phyloP scores from a whole-genome alignment of 2,113 vertebrate genomes.

The Salvelinus alpinus region DNA sequence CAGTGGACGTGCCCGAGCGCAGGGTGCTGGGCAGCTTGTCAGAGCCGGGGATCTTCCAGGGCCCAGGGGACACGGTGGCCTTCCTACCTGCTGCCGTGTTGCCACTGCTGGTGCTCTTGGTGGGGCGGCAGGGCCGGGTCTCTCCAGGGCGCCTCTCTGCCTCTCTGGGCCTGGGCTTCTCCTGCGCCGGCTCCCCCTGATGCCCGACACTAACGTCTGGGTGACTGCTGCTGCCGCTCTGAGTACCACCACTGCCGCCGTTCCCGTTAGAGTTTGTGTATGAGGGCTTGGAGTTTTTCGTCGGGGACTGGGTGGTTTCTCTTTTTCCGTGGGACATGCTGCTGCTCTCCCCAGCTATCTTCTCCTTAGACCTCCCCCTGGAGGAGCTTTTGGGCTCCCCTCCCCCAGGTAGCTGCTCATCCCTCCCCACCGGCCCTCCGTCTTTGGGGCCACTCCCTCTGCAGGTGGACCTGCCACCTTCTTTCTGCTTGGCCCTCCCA shows the following conservation, averaged over 20 bases:
- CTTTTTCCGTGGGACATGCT: constrained; percentile 26
- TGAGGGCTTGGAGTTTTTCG: constrained; percentile 58
- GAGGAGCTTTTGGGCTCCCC: constrained; percentile 73
- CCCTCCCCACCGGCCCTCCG: constrained; percentile 63
- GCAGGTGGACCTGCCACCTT: constrained; percentile 82
- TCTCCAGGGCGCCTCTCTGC: constrained; percentile 71
- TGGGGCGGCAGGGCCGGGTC: constrained; percentile 74
- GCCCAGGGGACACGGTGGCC: constrained; percentile 90
- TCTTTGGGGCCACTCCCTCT: constrained; percentile 70
- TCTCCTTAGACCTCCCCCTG: constrained; percentile 79
- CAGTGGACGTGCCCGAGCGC: constrained; percentile 86
- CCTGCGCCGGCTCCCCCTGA: constrained; percentile 69
- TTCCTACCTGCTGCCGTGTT: constrained; percentile 77
- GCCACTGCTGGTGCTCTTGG: constrained; percentile 67
- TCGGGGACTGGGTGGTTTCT: constrained; percentile 62
- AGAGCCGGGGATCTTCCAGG: constrained; percentile 95
- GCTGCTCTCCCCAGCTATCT: constrained; percentile 67
- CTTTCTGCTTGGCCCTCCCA: constrained; percentile 72
- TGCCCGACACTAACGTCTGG: constrained; percentile 50
- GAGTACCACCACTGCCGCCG: constrained; percentile 60
- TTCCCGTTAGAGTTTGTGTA: constrained; percentile 66
- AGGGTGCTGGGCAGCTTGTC: constrained; percentile 89
- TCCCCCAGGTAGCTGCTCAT: constrained; percentile 46
- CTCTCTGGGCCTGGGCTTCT: constrained; percentile 74
- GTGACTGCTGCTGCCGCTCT: constrained; percentile 65